phyloP scores from a whole-genome alignment of 2,888 invertebrate genomes.

The Caradrina kadenii region DNA sequence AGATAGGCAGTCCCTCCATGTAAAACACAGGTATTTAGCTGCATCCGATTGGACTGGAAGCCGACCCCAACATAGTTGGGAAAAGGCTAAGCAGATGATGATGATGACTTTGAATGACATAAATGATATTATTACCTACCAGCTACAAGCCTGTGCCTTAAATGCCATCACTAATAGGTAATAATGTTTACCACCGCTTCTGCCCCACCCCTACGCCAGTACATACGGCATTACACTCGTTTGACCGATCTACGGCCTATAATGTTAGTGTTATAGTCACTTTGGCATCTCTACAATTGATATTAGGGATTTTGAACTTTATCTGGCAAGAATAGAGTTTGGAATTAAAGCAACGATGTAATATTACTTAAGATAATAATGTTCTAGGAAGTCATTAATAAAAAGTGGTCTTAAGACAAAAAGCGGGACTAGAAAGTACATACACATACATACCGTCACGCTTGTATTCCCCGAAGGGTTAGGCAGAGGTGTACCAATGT shows the following conservation, averaged over 20 bases:
- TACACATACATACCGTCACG: no score
- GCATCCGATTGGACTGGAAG: no score
- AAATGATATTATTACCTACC: neutral
- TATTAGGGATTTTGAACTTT: conserved; percentile 31
- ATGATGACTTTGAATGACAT: no score
- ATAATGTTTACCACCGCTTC: conserved; percentile 54
- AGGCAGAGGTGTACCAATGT: no score
- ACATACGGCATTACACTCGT: conserved; percentile 60
- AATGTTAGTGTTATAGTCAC: conserved; percentile 50
- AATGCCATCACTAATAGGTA: conserved; percentile 51
- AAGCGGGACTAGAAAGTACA: neutral
- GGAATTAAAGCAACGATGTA: neutral
- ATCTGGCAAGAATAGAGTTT: neutral
- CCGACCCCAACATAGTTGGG: no score
- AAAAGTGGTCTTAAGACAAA: neutral
- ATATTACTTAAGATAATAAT: conserved; percentile 23
- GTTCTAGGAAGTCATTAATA: conserved; percentile 27
- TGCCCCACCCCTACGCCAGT: conserved; percentile 45
- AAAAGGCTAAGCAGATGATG: no score
- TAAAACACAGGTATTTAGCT: no score
- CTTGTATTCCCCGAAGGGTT: no score
- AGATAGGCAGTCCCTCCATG: no score
- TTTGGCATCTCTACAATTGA: conserved; percentile 35
- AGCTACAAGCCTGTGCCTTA: conserved; percentile 26
- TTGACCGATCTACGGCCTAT: conserved; percentile 62